Base-by-base conservation (phyloP, 2,888 invertebrate genomes). In the Epinotia ramella region DNA sequence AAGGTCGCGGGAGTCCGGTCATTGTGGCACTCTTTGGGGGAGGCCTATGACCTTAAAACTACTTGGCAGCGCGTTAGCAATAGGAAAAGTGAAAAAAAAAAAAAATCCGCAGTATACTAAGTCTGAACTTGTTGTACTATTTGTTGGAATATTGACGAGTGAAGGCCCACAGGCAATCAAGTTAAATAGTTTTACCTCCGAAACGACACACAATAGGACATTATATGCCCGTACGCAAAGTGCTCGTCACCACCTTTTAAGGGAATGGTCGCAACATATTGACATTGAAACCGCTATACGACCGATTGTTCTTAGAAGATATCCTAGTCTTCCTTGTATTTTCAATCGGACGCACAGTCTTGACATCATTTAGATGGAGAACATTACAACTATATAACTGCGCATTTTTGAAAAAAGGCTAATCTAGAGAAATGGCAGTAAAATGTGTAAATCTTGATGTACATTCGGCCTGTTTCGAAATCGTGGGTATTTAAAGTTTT, bases 191-290 rank as follows among this genome's bases (percentile, higher is more conserved):
- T n/a, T 33, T n/a, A n/a, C n/a, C 33, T 63, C n/a, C 53, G 53
- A 53, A 53, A 53, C 53, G n/a, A 53, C 53, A 53, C n/a, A 53
- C 53, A 53, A 53, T 53, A 53, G 53, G n/a, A 53, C 53, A n/a
- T 53, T 53, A 53, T 53, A 6, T 53, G 7, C 40, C 40, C 53
- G 53, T n/a, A 53, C 53, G 53, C 53, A n/a, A 53, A 53, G 53
- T 53, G n/a, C 53, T 13, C n/a, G n/a, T 53, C 5, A 53, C 53
- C 53, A 2, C 53, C 53, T 53, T 53, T 53, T 53, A 53, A 53
- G 53, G 53, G 53, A 53, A 53, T n/a, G 53, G 53, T n/a, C n/a
- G 6, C 49, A 53, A n/a, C 53, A 53, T 53, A 53, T 53, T 53
- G 53, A n/a, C 53, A 53, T 53, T 53, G 53, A n/a, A 53, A n/a